Evolutionary conservation across 2,888 invertebrate species (phyloP), one percentile per base, ranked within the genome.

Genomic region (Hydriomena furcata): DNA sequence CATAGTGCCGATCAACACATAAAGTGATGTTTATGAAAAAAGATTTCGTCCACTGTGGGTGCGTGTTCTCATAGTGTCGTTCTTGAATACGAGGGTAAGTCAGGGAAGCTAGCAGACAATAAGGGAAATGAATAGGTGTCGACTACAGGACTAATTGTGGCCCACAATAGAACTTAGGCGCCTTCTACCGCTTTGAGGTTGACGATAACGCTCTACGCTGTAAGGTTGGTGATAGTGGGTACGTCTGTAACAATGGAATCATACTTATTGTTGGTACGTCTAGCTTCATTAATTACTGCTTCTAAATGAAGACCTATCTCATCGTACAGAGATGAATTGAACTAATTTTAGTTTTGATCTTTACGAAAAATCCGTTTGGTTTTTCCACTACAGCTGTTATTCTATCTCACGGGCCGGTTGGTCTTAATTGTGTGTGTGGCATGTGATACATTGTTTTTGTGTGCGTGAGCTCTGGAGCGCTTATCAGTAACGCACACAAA

Each of bases 121-220:
- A 72, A 73, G 47, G 48, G 62, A 72, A 80, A 83, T 87, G 82
- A 87, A 88, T 86, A 74, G 86, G 78, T 81, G 84, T 83, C 83
- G 76, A 65, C 74, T 63, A 71, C 85, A 83, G 77, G 70, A 71
- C 76, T 84, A 81, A 84, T 86, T 85, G 83, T 81, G 67, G 67
- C 52, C 60, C 62, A 81, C 79, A 82, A 82, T 79, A 61, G 75
- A 51, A 48, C 40, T 47, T 48, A 60, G 52, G 38, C 49, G 35
- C 56, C 37, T 50, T 46, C 27, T 25, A 5, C 17, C 36, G 41
- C 25, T 35, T 51, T 41, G 24, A 32, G 32, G 13, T 13, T 27
- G 36, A 42, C 36, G 47, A 17, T 28, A n/a, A 20, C 17, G 41
- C 41, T 42, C 13, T 24, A 27, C 27, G 23, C 35, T 24, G 8